These are phyloP conservation scores for Eudemis profundana DNA, from an alignment of 2,888 invertebrate species.

Conservation along the genomic window DNA sequence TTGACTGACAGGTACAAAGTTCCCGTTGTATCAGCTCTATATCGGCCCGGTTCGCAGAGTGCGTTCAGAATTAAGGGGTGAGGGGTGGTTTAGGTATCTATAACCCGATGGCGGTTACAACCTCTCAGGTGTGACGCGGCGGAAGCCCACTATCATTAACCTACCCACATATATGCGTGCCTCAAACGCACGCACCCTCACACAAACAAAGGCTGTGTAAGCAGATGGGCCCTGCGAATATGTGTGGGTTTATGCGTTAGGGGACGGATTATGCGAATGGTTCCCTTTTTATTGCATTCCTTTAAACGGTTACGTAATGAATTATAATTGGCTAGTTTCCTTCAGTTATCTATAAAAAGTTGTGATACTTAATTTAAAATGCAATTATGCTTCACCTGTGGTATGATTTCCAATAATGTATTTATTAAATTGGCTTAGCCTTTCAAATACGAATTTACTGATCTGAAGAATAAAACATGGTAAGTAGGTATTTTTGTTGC, in stretches of 20 bases:
- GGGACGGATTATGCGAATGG: slow-evolving; percentile 67
- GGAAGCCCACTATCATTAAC: slow-evolving; percentile 84
- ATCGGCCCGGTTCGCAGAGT: slow-evolving; percentile 53
- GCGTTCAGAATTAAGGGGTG: slow-evolving; percentile 73
- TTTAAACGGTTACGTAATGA: slow-evolving; percentile 44
- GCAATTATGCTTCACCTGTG: background rate
- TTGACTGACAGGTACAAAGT: slow-evolving; percentile 4
- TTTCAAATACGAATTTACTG: background rate
- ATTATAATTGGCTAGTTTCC: slow-evolving; percentile 42
- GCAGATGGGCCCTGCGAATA: slow-evolving; percentile 59
- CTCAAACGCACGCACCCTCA: slow-evolving; percentile 62
- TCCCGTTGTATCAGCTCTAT: slow-evolving; percentile 57
- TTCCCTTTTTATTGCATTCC: slow-evolving; percentile 52
- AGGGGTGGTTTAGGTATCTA: slow-evolving; percentile 77
- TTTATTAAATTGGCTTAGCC: background rate
- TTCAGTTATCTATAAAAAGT: slow-evolving; percentile 11
- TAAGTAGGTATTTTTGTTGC: no score
- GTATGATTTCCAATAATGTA: background rate
- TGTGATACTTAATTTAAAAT: slow-evolving; percentile 28
- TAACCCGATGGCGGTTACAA: slow-evolving; percentile 82
- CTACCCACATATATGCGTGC: slow-evolving; percentile 75
- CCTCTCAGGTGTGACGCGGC: slow-evolving; percentile 85
- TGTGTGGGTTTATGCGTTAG: slow-evolving; percentile 57
- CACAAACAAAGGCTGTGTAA: slow-evolving; percentile 51
- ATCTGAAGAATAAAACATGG: no score